phyloP scores from a whole-genome alignment of 2,113 vertebrate species.

The Coryphaenoides rupestris region DNA sequence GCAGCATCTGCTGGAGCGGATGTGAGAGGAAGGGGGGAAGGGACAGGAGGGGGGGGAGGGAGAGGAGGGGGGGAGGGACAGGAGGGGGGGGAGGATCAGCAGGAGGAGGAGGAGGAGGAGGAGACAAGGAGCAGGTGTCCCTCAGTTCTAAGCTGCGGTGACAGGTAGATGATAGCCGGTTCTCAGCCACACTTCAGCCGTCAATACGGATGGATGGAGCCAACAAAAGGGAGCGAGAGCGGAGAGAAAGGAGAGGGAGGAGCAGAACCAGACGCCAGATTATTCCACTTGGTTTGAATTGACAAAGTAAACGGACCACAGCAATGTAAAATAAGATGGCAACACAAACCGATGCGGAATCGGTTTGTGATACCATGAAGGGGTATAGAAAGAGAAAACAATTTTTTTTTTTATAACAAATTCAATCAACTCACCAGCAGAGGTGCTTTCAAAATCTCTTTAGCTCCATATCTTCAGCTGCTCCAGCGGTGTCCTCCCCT shows the following conservation, averaged over 20 bases:
- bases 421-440: constrained; percentile 58
- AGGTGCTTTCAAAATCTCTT: constrained; percentile 70
- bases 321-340: no score
- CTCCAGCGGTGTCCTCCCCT: constrained; percentile 40
- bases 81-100: no score
- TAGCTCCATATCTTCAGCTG: constrained; percentile 73
- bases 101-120: neutral
- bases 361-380: no score
- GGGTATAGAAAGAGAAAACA: no score
- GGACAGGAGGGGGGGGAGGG: neutral
- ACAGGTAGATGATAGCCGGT: constrained; percentile 52
- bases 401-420: no score
- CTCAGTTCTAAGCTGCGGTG: constrained; percentile 38
- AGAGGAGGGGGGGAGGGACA: neutral
- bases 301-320: no score
- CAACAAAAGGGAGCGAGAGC: constrained; percentile 4
- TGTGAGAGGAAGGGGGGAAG: constrained; percentile 21
- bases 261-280: constrained; percentile 26
- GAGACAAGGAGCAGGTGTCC: constrained; percentile 7
- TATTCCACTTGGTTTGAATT: constrained; percentile 6
- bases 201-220: constrained; percentile 46
- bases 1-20: no score
- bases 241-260: neutral
- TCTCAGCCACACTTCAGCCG: constrained; percentile 37
- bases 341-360: no score